phyloP scores from a whole-genome alignment of 2,888 invertebrate species.

The Drosophila rellima region DNA sequence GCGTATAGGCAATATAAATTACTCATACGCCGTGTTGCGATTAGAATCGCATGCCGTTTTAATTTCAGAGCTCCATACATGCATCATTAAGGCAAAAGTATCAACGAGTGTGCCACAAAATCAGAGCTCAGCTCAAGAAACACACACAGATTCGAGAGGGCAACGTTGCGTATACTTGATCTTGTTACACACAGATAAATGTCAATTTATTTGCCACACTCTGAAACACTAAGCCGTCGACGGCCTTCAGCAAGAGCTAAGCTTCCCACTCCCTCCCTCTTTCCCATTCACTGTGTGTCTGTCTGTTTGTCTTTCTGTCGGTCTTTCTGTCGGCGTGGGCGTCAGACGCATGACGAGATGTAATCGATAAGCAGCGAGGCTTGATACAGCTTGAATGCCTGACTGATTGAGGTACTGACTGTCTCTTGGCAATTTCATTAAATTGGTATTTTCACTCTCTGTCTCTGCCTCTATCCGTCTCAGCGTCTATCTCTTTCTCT shows the following conservation, averaged over 20 bases:
- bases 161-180: constrained; percentile 78
- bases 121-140: constrained; percentile 51
- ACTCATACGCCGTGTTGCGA: constrained; percentile 61
- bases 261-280: not conserved
- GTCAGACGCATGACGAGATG: constrained; percentile 62
- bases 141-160: constrained; percentile 22
- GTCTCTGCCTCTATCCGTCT: not conserved
- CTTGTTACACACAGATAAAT: constrained; percentile 80
- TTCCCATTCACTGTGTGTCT: not conserved
- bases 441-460: constrained; percentile 31
- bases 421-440: constrained; percentile 71
- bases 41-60: constrained; percentile 47
- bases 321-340: constrained; percentile 28
- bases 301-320: constrained; percentile 9
- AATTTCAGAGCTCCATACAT: constrained; percentile 28
- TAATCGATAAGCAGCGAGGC: constrained; percentile 75
- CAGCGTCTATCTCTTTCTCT: not conserved
- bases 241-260: constrained; percentile 54
- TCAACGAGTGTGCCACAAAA: constrained; percentile 59
- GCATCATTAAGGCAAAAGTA: constrained; percentile 53
- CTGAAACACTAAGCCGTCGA: constrained; percentile 72
- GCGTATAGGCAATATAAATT: constrained; percentile 45
- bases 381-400: constrained; percentile 49
- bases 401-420: constrained; percentile 36
- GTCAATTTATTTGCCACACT: constrained; percentile 81